Evolutionary conservation across 2,888 invertebrate species (phyloP).

Genomic region (Ectemnius lituratus): DNA sequence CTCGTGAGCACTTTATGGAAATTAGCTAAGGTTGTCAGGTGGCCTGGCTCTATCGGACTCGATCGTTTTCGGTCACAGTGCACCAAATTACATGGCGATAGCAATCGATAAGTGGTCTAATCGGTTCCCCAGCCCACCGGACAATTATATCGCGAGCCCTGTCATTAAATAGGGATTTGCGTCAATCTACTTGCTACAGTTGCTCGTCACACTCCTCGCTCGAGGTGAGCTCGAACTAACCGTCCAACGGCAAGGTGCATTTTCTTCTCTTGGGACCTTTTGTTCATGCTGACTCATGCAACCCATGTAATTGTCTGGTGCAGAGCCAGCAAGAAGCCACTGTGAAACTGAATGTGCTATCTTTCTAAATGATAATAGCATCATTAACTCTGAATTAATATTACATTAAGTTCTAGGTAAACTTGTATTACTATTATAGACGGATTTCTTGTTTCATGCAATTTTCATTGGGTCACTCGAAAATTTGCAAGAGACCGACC

Average conservation of each 20-base stretch:
- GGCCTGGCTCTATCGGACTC: constrained; percentile 19
- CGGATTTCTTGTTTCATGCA: too few relatives aligned
- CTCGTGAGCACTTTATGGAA: constrained; percentile 42
- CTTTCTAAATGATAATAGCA: too few relatives aligned
- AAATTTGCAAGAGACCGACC: too few relatives aligned
- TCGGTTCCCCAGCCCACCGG: constrained; percentile 10
- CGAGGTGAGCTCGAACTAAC: too few relatives aligned
- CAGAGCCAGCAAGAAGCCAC: constrained; percentile 39
- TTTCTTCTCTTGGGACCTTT: too few relatives aligned
- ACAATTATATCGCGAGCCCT: constrained; percentile 34
- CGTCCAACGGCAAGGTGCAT: too few relatives aligned
- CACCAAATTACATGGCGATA: constrained; percentile 44
- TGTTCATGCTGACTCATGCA: constrained; percentile 20
- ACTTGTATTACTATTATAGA: too few relatives aligned
- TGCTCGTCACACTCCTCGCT: too few relatives aligned
- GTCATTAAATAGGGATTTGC: constrained; percentile 27
- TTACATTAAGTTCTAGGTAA: constrained; percentile 6
- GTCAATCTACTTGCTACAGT: too few relatives aligned
- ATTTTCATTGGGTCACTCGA: too few relatives aligned
- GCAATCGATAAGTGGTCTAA: constrained; percentile 25
- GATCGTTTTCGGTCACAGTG: constrained; percentile 20
- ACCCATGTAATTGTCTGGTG: constrained; percentile 21
- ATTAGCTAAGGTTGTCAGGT: constrained; percentile 40
- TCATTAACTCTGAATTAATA: too few relatives aligned
- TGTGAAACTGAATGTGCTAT: constrained; percentile 32